Conservation (phyloP, 1,140 invertebrate species). For the Drosophila saltans region DNA sequence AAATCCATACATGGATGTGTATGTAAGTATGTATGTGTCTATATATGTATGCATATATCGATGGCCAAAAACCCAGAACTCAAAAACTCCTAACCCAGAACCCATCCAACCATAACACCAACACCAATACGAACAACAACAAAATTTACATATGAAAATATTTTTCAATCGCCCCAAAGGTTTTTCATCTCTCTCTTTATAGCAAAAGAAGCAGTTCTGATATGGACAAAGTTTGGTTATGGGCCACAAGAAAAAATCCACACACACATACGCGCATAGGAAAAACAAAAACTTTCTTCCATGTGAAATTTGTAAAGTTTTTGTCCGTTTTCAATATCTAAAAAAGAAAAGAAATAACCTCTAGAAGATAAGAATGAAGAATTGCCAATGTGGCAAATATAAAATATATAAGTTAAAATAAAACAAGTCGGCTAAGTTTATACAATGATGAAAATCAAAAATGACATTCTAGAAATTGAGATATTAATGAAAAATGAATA, state of each 20-base stretch:
- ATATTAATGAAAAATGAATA: not conserved
- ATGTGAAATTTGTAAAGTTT: conserved; percentile 65
- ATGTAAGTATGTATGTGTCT: no score
- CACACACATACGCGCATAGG: conserved; percentile 8
- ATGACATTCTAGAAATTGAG: not conserved
- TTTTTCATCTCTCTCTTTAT: conserved; percentile 37
- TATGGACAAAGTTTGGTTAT: conserved; percentile 57
- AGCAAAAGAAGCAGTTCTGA: conserved; percentile 47
- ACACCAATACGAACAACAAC: conserved; percentile 38
- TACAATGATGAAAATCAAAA: not conserved
- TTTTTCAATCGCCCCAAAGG: conserved; percentile 71
- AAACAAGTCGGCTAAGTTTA: not conserved
- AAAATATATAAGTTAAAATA: conserved; percentile 1
- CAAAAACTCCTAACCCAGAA: not conserved
- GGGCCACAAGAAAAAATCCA: conserved; percentile 1
- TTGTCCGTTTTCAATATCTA: conserved; percentile 50
- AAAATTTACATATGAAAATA: conserved; percentile 74
- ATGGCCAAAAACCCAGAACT: conserved; percentile 28
- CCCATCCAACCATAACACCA: conserved; percentile 9
- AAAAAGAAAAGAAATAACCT: conserved; percentile 12
- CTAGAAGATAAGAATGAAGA: conserved; percentile 41
- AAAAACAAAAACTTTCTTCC: conserved; percentile 48
- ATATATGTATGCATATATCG: conserved; percentile 35
- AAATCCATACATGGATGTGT: conserved; percentile 15
- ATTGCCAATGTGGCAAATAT: conserved; percentile 21